Conservation (phyloP, 2,888 invertebrate genomes). For the Anagyrus pseudococci region DNA sequence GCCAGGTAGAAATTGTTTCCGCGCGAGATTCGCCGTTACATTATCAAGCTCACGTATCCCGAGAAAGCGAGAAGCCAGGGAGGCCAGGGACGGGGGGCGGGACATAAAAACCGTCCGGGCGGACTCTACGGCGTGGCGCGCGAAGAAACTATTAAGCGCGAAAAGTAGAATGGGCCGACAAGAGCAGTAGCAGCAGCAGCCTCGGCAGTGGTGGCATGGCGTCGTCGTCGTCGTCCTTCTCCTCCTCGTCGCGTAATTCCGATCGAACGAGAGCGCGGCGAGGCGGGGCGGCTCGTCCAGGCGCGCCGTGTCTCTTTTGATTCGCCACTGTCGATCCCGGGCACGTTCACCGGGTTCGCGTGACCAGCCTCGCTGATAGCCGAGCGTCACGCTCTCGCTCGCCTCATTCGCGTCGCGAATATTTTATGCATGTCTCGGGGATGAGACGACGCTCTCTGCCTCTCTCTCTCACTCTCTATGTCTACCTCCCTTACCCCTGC, state of each 20-base stretch:
- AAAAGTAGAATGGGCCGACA: slow-evolving; percentile 12
- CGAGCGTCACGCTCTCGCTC: slow-evolving; percentile 33
- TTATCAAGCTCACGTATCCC: too few species aligned
- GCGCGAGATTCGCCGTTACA: background rate
- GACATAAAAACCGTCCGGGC: background rate
- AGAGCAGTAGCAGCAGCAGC: too few species aligned
- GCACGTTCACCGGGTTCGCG: slow-evolving; percentile 39
- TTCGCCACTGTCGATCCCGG: slow-evolving; percentile 33
- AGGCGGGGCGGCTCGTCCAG: background rate
- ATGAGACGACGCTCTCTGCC: slow-evolving; percentile 29
- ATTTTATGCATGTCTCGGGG: slow-evolving; percentile 37
- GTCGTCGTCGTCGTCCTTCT: too few species aligned
- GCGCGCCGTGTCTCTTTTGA: slow-evolving; percentile 20
- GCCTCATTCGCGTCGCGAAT: slow-evolving; percentile 33
- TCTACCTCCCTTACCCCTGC: background rate
- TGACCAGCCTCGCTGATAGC: slow-evolving; percentile 41
- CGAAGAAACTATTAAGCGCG: slow-evolving; percentile 31
- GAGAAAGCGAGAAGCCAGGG: background rate
- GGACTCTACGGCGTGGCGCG: background rate
- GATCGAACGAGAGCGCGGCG: slow-evolving; percentile 13
- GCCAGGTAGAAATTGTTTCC: too few species aligned
- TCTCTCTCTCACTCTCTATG: too few species aligned
- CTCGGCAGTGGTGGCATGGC: too few species aligned
- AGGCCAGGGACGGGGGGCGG: too few species aligned
- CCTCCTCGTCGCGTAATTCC: slow-evolving; percentile 25